Conservation (phyloP, 2,113 vertebrate genomes). For the Hippocampus abdominalis region DNA sequence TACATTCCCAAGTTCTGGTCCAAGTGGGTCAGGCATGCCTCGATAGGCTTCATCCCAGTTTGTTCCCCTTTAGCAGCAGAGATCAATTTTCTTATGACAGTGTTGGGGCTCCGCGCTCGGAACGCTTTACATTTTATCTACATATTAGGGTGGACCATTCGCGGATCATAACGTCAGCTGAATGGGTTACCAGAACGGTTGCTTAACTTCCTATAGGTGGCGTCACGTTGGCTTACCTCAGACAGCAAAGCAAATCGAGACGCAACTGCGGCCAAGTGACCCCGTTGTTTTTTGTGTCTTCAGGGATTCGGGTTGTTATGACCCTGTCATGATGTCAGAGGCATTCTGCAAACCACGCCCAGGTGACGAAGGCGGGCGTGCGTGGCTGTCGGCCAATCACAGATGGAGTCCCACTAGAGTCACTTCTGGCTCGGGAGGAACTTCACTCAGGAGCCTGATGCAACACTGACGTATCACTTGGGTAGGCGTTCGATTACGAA, state of each 20-base stretch:
- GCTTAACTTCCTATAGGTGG: too few relatives aligned
- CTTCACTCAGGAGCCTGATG: conserved; percentile 36
- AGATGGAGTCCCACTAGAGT: conserved; percentile 54
- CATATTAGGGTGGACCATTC: background rate
- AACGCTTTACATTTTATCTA: too few relatives aligned
- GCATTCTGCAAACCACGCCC: conserved; percentile 41
- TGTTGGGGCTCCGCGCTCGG: too few relatives aligned
- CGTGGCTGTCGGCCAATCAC: conserved; percentile 53
- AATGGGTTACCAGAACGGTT: background rate
- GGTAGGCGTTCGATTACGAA: background rate
- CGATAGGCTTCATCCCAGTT: conserved; percentile 15
- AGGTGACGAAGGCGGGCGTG: conserved; percentile 60
- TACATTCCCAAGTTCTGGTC: conserved; percentile 66
- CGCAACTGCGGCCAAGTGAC: too few relatives aligned
- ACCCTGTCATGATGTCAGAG: conserved; percentile 64
- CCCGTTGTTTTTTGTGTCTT: conserved; percentile 12
- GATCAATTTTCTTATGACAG: background rate
- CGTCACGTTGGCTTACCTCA: too few relatives aligned
- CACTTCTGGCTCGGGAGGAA: conserved; percentile 38
- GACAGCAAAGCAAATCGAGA: too few relatives aligned
- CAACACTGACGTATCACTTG: conserved; percentile 59
- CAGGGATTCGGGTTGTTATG: conserved; percentile 63
- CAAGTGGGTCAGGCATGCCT: conserved; percentile 53
- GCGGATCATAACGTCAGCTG: background rate
- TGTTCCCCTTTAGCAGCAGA: conserved; percentile 18